A percentile compares a stretch with the other conserved stretches of the same genome.
These are phyloP conservation scores for Ligdia adustata DNA, from an alignment of 2,888 invertebrate species.

Conservation along the genomic window DNA sequence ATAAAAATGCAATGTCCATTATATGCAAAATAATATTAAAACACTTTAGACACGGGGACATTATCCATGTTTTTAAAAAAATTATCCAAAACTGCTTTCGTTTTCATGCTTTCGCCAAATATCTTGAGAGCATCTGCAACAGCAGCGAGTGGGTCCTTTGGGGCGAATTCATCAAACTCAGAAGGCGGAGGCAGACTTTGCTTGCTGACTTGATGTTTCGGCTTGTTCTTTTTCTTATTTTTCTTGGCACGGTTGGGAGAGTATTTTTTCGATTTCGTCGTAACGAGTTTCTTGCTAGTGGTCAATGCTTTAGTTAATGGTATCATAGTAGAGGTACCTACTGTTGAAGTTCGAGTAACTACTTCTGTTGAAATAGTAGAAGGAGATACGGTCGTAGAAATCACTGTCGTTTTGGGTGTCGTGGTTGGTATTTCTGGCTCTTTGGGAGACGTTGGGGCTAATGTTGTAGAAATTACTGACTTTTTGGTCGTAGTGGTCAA, in stretches of 20 bases:
- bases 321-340: slow-evolving; percentile 6
- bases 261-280: not conserved
- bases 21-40: too few species aligned
- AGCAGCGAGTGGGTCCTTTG: slow-evolving; percentile 8
- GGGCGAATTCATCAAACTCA: not conserved
- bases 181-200: not conserved
- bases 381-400: too few species aligned
- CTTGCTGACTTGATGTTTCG: not conserved
- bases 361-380: not conserved
- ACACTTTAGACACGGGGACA: not conserved
- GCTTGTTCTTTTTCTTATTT: not conserved
- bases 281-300: too few species aligned
- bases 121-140: slow-evolving; percentile 15
- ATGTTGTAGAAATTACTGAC: too few species aligned
- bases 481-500: too few species aligned
- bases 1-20: too few species aligned
- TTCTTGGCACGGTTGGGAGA: too few species aligned
- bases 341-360: not conserved
- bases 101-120: slow-evolving; percentile 12
- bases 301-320: not conserved
- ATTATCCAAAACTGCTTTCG: slow-evolving; percentile 11
- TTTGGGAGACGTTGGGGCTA: not conserved
- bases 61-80: slow-evolving; percentile 11
- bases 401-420: not conserved
- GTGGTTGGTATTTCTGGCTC: not conserved